A percentile compares a stretch with the other conserved stretches of the same genome.
phyloP scores from a whole-genome alignment of 2,888 invertebrate genomes.

The Aphodius granarius region DNA sequence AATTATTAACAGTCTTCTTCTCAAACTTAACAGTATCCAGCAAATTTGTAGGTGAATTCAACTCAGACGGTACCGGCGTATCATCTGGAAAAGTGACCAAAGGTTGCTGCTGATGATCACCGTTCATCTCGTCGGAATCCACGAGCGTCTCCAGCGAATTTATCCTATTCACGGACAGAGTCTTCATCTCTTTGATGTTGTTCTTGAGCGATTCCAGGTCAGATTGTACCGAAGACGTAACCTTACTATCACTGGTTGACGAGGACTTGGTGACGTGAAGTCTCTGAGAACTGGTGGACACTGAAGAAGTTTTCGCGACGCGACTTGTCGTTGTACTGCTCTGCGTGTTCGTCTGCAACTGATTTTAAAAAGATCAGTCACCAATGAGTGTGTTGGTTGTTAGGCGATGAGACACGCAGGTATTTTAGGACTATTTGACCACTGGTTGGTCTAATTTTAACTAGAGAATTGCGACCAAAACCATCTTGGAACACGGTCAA shows the following conservation, averaged over 20 bases:
- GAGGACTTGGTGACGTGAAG: conserved; percentile 51
- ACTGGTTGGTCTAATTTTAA: neutral
- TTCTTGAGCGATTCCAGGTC: conserved; percentile 78
- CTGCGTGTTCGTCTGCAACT: conserved; percentile 59
- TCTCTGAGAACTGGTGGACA: conserved; percentile 55
- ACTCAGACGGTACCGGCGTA: conserved; percentile 65
- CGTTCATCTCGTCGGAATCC: conserved; percentile 63
- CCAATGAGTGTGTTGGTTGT: conserved; percentile 24
- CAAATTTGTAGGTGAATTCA: conserved; percentile 46
- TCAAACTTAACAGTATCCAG: conserved; percentile 77
- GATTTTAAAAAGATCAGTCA: conserved; percentile 35
- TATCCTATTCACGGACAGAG: conserved; percentile 52
- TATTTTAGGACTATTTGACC: conserved; percentile 30
- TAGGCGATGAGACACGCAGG: conserved; percentile 33
- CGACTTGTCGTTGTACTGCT: conserved; percentile 61
- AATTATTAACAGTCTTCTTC: conserved; percentile 79
- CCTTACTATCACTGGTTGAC: conserved; percentile 66
- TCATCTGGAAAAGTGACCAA: conserved; percentile 83
- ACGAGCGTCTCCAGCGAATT: conserved; percentile 71
- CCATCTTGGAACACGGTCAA: neutral
- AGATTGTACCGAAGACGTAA: conserved; percentile 77
- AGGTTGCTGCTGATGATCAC: conserved; percentile 59
- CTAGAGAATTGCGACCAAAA: neutral
- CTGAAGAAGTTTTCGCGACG: conserved; percentile 44
- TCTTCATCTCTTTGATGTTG: conserved; percentile 87